These are phyloP conservation scores for Lomographa bimaculata DNA, from an alignment of 2,888 invertebrate species.

Conservation along the genomic window DNA sequence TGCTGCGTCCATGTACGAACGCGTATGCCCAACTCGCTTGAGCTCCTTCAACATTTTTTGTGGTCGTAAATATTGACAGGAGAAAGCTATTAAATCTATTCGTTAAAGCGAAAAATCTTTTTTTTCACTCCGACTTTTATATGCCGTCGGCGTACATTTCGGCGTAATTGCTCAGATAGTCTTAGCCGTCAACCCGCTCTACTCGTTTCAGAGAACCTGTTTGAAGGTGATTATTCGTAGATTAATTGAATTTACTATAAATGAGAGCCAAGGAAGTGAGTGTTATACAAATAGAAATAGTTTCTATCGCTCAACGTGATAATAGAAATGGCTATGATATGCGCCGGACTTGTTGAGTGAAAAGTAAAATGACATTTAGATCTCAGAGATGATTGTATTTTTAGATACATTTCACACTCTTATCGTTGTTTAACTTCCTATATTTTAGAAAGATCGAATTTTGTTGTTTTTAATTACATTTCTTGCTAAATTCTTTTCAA, in stretches of 20 bases:
- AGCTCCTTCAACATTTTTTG: slow-evolving; percentile 53
- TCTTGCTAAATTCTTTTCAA: too few relatives aligned
- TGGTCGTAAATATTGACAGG: slow-evolving; percentile 58
- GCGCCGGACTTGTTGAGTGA: too few relatives aligned
- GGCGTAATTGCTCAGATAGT: slow-evolving; percentile 22
- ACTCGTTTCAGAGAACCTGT: slow-evolving; percentile 23
- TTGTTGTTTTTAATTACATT: too few relatives aligned
- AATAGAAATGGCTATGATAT: slow-evolving; percentile 1
- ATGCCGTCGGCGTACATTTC: slow-evolving; percentile 20
- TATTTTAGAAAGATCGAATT: too few relatives aligned
- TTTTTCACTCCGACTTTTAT: slow-evolving; percentile 13
- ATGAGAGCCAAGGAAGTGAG: slow-evolving; percentile 7
- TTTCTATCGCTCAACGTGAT: slow-evolving; percentile 4
- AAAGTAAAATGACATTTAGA: too few relatives aligned
- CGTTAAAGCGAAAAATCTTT: slow-evolving; percentile 36
- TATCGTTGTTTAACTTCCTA: too few relatives aligned
- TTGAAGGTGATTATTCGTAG: slow-evolving; percentile 16
- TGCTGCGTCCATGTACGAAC: slow-evolving; percentile 13
- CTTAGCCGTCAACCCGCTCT: slow-evolving; percentile 21
- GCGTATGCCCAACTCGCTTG: slow-evolving; percentile 34
- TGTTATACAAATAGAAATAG: slow-evolving; percentile 10
- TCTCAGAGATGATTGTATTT: too few relatives aligned
- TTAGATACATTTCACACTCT: too few relatives aligned
- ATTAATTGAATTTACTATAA: slow-evolving; percentile 26
- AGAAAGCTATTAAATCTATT: slow-evolving; percentile 55